Evolutionary conservation across 1,140 invertebrate species (phyloP), one percentile per base, ranked within the genome.

Genomic region (Drosophila sechellia): DNA sequence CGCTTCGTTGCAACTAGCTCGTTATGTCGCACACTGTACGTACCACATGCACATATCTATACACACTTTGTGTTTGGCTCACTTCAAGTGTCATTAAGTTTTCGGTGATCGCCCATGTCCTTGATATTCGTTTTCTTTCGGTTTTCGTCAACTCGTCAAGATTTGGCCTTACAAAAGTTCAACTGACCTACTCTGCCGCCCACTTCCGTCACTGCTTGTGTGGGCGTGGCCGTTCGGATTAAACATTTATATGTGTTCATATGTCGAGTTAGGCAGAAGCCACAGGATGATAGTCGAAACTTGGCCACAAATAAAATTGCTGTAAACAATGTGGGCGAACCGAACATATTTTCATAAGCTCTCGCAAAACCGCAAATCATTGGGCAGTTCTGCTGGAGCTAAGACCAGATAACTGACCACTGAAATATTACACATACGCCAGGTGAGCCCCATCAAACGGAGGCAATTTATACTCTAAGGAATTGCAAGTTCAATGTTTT

Each of bases 271-370:
- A 27, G 45, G 50, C 22, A 55, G 68, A 76, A 81, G 34, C 78
- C 78, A 65, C 65, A 80, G 39, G 55, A 71, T 70, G 78, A 60
- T 79, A 60, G 71, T 56, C 40, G 37, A 65, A 71, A 50, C 45
- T 77, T 81, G 79, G 80, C 79, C 79, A 68, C 79, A 81, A 81
- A 64, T 48, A 68, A 72, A 81, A 77, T 77, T 81, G 79, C 61
- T 81, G 79, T 68, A 77, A 77, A 64, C 79, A 77, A 65, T 81
- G 76, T 77, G 60, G 54, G 53, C 61, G 40, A 61, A 63, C 42
- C 65, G 46, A 58, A 43, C 53, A 68, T 60, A 81, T 63, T 63
- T 73, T 81, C 64, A 73, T 77, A 81, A 73, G 79, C 66, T 59
- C 40, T 43, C 37, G 35, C 22, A 58, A 77, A 81, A 73, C 79